Evolutionary conservation across 1,140 invertebrate genomes (phyloP), one percentile per base, ranked within the genome.

Genomic region (Zaprionus ornatus): DNA sequence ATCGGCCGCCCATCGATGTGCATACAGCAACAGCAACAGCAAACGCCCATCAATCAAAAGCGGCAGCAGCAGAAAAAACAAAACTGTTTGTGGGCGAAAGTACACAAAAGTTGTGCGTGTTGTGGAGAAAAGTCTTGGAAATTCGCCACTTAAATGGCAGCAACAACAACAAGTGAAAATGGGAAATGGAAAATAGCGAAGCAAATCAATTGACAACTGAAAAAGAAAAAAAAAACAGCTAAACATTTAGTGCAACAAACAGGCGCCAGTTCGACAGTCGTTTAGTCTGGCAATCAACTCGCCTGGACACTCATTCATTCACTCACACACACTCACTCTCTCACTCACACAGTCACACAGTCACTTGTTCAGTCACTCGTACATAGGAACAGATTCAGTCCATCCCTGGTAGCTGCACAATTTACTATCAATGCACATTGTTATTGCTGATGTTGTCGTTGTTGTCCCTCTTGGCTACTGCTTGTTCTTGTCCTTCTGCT

Each of bases 131-230:
- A 65, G 35, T 54, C 52, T 77, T 67, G 55, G 55, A 59, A 59
- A 52, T 62, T 56, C 29, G 68, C 13, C 60, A 69, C 67, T 69
- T 69, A 55, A 45, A 45, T n/a, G 15, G 5, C 13, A 15, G 29
- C 52, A 55, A 55, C 12, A 55, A n/a, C 52, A 52, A 12, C 48
- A 50, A 19, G 19, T 7, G 13, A 13, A 54, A 19, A 55, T 32
- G 15, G 40, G 27, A 37, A 63, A 65, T 40, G 27, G 48, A 55
- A 74, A 69, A 84, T 77, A 84, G 68, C 27, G 80, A 68, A 84
- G 74, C 75, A 84, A 90, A 84, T 84, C 81, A 90, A 81, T 88
- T 81, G 74, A 71, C 85, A 76, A 79, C 78, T 90, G 74, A 59
- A 69, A 79, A 10, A 35, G 2, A 35, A 35, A 35, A 35, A 35